Evolutionary conservation across 1,140 invertebrate species (phyloP).

Genomic region (Zaprionus taronus): DNA sequence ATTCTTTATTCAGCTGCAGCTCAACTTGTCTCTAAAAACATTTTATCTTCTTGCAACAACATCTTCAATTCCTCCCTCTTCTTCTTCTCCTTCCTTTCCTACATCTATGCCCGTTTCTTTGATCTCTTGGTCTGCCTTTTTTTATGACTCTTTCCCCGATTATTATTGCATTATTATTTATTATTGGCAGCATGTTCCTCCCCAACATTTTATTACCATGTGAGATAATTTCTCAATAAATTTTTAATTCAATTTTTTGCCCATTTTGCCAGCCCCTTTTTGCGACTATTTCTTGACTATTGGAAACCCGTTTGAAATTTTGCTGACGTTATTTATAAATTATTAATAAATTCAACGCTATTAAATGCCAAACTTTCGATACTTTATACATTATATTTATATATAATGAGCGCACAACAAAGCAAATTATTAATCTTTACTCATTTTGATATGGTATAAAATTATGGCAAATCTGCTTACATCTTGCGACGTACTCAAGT

Average conservation of each 20-base stretch:
- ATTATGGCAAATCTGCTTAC: constrained; percentile 4
- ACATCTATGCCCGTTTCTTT: constrained; percentile 17
- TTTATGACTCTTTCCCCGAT: constrained; percentile 55
- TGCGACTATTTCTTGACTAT: constrained; percentile 12
- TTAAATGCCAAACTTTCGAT: constrained; percentile 63
- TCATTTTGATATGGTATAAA: background rate
- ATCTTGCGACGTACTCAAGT: constrained; percentile 3
- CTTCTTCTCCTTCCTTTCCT: constrained; percentile 19
- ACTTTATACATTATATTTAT: background rate
- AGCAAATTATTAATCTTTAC: background rate
- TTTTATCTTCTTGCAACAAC: constrained; percentile 13
- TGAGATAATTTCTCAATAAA: constrained; percentile 74
- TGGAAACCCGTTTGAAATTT: constrained; percentile 62
- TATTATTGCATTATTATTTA: constrained; percentile 71
- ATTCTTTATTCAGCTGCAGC: background rate
- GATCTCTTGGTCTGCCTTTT: constrained; percentile 18
- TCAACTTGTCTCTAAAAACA: background rate
- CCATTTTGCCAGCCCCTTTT: background rate
- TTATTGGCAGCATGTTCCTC: constrained; percentile 27
- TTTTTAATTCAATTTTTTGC: constrained; percentile 48
- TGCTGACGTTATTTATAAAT: constrained; percentile 49
- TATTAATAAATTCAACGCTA: constrained; percentile 44
- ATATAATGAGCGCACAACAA: constrained; percentile 2
- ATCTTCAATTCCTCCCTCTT: background rate
- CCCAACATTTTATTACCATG: constrained; percentile 47